Evolutionary conservation across 2,888 invertebrate species (phyloP).

Genomic region (Drosophila aldrichi): DNA sequence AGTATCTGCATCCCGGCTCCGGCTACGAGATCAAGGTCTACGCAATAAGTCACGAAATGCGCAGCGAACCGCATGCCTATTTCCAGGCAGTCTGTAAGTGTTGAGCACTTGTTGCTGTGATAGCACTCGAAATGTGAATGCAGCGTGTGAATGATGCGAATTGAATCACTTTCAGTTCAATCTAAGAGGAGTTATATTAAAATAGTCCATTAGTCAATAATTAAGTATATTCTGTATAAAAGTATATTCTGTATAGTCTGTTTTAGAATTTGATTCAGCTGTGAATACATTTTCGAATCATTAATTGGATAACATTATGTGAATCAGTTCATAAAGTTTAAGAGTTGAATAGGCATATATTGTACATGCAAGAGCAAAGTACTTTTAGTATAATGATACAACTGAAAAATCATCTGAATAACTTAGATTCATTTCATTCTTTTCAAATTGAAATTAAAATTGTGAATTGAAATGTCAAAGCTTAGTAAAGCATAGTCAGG

Average conservation of each 20-base stretch:
- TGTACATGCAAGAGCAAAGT: not conserved
- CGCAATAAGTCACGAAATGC: conserved; percentile 92
- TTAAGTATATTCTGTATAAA: too few relatives aligned
- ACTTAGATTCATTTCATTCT: not conserved
- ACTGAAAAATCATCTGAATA: not conserved
- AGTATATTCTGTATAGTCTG: too few relatives aligned
- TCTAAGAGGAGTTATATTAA: too few relatives aligned
- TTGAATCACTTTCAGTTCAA: not conserved
- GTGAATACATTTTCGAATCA: not conserved
- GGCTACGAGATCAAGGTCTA: conserved; percentile 95
- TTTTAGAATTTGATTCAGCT: not conserved
- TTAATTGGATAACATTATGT: not conserved
- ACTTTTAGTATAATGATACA: too few relatives aligned
- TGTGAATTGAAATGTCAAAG: not conserved
- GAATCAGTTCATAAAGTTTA: not conserved
- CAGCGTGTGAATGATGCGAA: not conserved
- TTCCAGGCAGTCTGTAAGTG: conserved; percentile 95
- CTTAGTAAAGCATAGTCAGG: not conserved
- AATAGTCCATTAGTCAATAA: too few relatives aligned
- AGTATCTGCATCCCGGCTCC: conserved; percentile 93
- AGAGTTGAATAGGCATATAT: not conserved
- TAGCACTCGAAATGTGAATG: not conserved
- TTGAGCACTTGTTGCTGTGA: not conserved
- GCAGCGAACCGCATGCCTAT: conserved; percentile 94
- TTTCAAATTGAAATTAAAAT: not conserved